Conservation (phyloP, 2,888 invertebrate species). For the Allacma fusca region DNA sequence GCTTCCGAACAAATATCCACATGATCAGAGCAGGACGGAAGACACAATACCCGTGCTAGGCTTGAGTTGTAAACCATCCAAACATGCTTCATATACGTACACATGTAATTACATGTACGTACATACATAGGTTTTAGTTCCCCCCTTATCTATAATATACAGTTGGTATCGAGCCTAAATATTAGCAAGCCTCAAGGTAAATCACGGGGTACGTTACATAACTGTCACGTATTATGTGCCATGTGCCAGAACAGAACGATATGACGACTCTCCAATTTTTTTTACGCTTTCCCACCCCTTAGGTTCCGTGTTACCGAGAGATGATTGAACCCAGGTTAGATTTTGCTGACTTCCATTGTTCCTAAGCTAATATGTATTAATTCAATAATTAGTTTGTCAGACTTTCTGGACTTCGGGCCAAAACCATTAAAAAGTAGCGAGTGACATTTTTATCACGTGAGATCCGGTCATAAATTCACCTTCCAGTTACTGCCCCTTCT, state of each 20-base stretch:
- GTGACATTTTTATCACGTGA: slow-evolving; percentile 44
- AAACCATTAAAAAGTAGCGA: slow-evolving; percentile 26
- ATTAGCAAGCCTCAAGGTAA: background rate
- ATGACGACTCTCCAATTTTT: background rate
- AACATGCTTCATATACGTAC: no score
- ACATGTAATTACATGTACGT: no score
- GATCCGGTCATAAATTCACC: slow-evolving; percentile 40
- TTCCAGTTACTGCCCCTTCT: slow-evolving; percentile 32
- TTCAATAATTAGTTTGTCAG: slow-evolving; percentile 33
- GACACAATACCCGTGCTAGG: no score
- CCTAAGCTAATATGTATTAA: background rate
- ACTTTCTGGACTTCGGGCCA: background rate
- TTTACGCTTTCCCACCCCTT: background rate
- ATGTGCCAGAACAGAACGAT: background rate
- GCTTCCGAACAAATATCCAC: no score
- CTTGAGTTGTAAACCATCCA: no score
- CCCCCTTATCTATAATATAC: no score
- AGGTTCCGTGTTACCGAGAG: no score
- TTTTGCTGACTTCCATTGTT: no score
- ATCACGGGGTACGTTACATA: background rate
- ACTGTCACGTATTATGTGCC: background rate
- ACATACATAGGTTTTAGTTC: no score
- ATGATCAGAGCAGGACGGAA: no score
- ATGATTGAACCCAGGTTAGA: background rate
- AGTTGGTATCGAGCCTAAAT: background rate